Conservation (phyloP, 2,888 invertebrate genomes). For the Rhagium mordax region DNA sequence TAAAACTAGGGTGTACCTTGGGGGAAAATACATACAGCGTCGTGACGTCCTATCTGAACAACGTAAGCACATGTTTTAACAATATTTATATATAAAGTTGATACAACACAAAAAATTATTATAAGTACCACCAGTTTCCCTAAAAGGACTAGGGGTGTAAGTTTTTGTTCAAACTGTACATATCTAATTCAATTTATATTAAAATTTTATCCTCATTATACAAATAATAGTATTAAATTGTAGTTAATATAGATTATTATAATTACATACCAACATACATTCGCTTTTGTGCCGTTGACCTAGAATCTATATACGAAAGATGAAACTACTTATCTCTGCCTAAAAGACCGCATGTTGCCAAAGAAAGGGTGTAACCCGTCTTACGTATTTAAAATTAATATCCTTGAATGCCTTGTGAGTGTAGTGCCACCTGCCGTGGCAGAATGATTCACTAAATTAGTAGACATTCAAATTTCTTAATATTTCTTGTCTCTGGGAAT, state of each 20-base stretch:
- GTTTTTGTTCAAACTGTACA: too few species aligned
- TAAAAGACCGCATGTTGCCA: slow-evolving; percentile 43
- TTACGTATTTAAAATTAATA: slow-evolving; percentile 57
- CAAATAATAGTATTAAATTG: background rate
- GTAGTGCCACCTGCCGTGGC: slow-evolving; percentile 63
- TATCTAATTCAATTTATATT: too few species aligned
- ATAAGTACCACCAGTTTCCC: too few species aligned
- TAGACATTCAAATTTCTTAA: slow-evolving; percentile 65
- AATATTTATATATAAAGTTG: too few species aligned
- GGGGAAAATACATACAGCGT: too few species aligned
- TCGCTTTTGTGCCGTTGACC: background rate
- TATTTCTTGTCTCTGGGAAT: slow-evolving; percentile 64
- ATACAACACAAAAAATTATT: too few species aligned
- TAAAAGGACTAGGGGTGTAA: too few species aligned
- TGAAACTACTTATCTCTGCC: slow-evolving; percentile 33
- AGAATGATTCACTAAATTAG: slow-evolving; percentile 66
- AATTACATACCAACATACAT: background rate
- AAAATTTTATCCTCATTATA: too few species aligned
- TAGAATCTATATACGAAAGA: slow-evolving; percentile 1
- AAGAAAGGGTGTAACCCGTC: slow-evolving; percentile 41
- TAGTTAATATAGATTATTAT: too few species aligned
- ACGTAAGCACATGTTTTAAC: too few species aligned
- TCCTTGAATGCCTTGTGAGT: slow-evolving; percentile 56
- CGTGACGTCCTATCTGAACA: too few species aligned
- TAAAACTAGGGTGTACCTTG: too few species aligned